Conservation (phyloP, 1,140 invertebrate genomes). For the Cephus cinctus region DNA sequence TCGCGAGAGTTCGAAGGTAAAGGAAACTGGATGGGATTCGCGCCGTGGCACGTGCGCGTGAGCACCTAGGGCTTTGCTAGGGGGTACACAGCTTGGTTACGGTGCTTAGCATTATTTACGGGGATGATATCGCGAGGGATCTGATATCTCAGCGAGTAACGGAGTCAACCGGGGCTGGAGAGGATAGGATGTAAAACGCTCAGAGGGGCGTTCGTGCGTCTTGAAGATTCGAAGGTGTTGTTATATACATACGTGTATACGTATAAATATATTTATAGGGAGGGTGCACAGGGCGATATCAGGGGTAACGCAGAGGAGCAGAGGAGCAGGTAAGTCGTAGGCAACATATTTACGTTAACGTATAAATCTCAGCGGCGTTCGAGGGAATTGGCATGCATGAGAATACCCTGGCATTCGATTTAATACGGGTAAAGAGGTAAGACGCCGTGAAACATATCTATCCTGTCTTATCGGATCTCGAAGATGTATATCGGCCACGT, state of each 20-base stretch:
- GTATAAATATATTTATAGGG: too few species aligned
- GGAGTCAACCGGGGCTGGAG: too few species aligned
- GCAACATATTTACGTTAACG: conserved; percentile 46
- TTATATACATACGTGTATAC: too few species aligned
- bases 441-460: conserved; percentile 48
- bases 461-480: conserved; percentile 48
- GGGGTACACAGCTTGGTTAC: background rate
- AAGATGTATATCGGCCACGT: conserved; percentile 44
- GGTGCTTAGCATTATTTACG: conserved; percentile 17
- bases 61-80: background rate
- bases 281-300: background rate
- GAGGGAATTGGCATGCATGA: conserved; percentile 52
- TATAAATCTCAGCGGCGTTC: conserved; percentile 37
- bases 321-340: conserved; percentile 14
- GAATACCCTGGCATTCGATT: conserved; percentile 51
- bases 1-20: conserved; percentile 8
- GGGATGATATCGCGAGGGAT: conserved; percentile 12
- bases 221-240: too few species aligned
- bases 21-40: conserved; percentile 1
- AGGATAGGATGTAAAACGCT: too few species aligned
- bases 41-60: background rate
- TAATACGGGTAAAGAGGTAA: conserved; percentile 50
- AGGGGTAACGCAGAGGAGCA: background rate
- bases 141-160: background rate
- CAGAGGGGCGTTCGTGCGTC: too few species aligned